Evolutionary conservation across 2,113 vertebrate species (phyloP), one percentile per base, ranked within the genome.

Genomic region (Clarias gariepinus): DNA sequence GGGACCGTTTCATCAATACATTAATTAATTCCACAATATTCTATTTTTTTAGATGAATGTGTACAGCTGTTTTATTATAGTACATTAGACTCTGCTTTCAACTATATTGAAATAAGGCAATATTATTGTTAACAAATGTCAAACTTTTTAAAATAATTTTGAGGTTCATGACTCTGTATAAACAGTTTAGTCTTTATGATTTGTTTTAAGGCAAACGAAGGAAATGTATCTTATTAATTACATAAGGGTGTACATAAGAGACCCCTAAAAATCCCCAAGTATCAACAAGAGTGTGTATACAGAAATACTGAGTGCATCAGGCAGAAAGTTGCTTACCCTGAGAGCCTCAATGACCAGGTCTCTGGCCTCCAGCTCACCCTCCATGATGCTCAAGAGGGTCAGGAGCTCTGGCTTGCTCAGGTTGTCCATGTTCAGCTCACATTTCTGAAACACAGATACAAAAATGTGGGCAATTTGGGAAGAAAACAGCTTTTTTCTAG

Each of bases 291-390:
- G 11, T 74, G 11, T 52, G 21, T 4, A 74, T 13, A 25, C 41
- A 13, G 41, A 12, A 76, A 53, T n/a, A 77, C 41, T 52, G 2
- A 13, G 74, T 33, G 11, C 11, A 10, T 66, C 41, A 19, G 81
- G 25, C 1, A 66, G 19, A 63, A 18, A 4, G 33, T 79, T 53
- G 95, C 98, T 96, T 94, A 99, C 98, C 95, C 97, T 92, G 85
- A 99, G 95, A 79, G 98, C 97, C 93, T 99, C 98, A 25, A 99
- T 99, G 91, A 99, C 98, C 63, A 99, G 95, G 91, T 99, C 98
- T 86, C 97, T 95, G 85, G 98, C 98, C 91, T 99, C 98, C 83
- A 99, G 94, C 85, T 99, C 98, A 55, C 98, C 98, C 92, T 99
- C 98, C 96, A 99, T 97, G 92, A 99, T 94, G 23, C 98, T 99